Base-by-base conservation (phyloP, 2,797 vertebrate genomes). In the Sphenodon punctatus region DNA sequence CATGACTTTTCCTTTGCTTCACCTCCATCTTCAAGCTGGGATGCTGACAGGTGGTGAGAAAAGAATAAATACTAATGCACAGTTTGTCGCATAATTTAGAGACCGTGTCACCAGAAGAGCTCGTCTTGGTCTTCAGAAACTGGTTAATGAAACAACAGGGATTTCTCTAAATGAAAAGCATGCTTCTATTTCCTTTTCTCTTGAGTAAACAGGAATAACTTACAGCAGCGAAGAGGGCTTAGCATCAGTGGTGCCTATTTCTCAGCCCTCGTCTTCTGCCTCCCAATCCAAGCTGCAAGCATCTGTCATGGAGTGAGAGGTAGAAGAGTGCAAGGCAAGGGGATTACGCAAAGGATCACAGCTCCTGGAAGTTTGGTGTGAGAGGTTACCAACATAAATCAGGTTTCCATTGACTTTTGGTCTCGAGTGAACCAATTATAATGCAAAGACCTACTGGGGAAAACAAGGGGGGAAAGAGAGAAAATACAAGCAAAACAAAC, bases 361-460 rank as follows among this genome's bases (percentile, higher is more conserved):
- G 43, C 65, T 64, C 25, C 34, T 77, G 20, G 14, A 84, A 22
- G 14, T 13, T 55, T 8, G 2, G 11, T 41, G 39, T 22, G 32
- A 53, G 66, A 65, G 43, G 19, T 74, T 64, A 78, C 45, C 25
- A 8, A 38, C 55, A 67, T 75, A 78, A 89, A 83, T 79, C 34
- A 32, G 17, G 3, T 45, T 82, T 86, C 55, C 56, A 70, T 45
- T 67, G 6, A 15, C n/a, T n/a, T n/a, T n/a, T n/a, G n/a, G 41
- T 45, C 76, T 91, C 80, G 32, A 78, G 85, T 77, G 90, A 88
- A 79, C 25, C n/a, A 85, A 53, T 85, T 88, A 88, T 8, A 66
- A 8, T 1, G n/a, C 2, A 11, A 39, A 76, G 72, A 43, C 20
- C 53, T 23, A 82, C 32, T 41, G 49, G 74, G 34, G 7, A 22